Evolutionary conservation across 2,888 invertebrate species (phyloP), one percentile per base, ranked within the genome.

Genomic region (Ennomos fuscantarius): DNA sequence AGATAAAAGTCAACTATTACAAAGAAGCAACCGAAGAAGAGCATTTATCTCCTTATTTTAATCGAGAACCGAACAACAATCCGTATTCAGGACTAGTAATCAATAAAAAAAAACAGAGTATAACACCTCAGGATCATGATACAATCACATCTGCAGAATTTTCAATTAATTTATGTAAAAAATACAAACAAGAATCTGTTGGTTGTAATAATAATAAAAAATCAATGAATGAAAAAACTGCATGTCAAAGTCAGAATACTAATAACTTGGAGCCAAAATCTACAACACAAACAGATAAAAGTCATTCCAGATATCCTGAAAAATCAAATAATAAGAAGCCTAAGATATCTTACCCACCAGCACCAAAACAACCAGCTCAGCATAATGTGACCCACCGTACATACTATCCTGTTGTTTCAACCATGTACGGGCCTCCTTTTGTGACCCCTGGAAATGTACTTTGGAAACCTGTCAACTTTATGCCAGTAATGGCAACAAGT

Each of bases 401-500:
- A 35, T 72, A 65, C 57, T 49, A 69, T 36, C 68, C 79, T 6
- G 36, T 75, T 1, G 65, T 78, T 24, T 76, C 81, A 34, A 72
- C 78, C 8, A 68, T 74, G 41, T 79, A 77, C 53, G 62, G 79
- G 13, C 79, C 76, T 41, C 68, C 81, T 1, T 76, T 72, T 45
- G 48, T 78, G 1, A 55, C 79, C 32, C 51, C 76, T 9, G 77
- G 74, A 34, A 79, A 79, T 41, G 62, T 83, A 13, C 41, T 86
- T 47, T 87, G 84, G 85, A 85, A 84, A 54, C 83, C 84, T 11
- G 48, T 81, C 31, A 79, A 68, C 51, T 60, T 74, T 3, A 51
- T 78, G 60, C 73, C 81, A 11, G 43, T 79, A 9, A 61, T 78
- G 55, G 51, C 77, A 35, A 44, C 76, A n/a, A 39, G 35, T 39